phyloP scores from a whole-genome alignment of 2,113 vertebrate genomes.

The Synodontis membranacea region DNA sequence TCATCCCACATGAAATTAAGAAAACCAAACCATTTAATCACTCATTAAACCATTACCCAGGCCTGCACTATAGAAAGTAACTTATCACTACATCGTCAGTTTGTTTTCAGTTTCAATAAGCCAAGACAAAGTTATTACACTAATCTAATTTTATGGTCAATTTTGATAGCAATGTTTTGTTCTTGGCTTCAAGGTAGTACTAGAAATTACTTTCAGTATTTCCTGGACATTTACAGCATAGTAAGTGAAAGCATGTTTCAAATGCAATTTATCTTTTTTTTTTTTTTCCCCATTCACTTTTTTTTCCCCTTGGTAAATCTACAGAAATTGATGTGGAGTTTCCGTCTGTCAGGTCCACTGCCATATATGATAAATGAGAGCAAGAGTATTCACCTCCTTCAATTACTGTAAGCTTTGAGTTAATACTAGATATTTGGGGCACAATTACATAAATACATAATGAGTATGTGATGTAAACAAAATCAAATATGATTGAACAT shows the following conservation, averaged over 20 bases:
- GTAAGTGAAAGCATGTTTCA: slow-evolving; percentile 20
- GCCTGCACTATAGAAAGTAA: slow-evolving; percentile 36
- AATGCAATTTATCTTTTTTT: not conserved
- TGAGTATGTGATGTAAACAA: not conserved
- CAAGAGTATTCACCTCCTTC: not conserved
- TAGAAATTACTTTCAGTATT: slow-evolving; percentile 31
- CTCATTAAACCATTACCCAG: slow-evolving; percentile 31
- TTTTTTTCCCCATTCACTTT: not conserved
- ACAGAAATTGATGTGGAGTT: not conserved
- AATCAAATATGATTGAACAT: not conserved
- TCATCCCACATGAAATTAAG: slow-evolving; percentile 19
- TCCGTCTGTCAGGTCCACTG: slow-evolving; percentile 2
- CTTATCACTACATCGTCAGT: slow-evolving; percentile 42
- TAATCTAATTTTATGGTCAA: slow-evolving; percentile 47
- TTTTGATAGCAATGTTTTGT: slow-evolving; percentile 45
- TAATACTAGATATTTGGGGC: not conserved
- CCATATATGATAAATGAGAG: slow-evolving; percentile 12
- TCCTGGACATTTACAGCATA: slow-evolving; percentile 30
- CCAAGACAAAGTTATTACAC: slow-evolving; percentile 48
- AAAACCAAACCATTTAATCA: slow-evolving; percentile 7
- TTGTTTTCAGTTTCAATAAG: slow-evolving; percentile 54
- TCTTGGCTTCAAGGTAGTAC: slow-evolving; percentile 42
- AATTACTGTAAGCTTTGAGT: not conserved
- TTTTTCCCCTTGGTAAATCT: not conserved
- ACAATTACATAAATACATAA: not conserved